These are phyloP conservation scores for Dasypus novemcinctus DNA, from an alignment of 2,113 vertebrate species.

Conservation along the genomic window DNA sequence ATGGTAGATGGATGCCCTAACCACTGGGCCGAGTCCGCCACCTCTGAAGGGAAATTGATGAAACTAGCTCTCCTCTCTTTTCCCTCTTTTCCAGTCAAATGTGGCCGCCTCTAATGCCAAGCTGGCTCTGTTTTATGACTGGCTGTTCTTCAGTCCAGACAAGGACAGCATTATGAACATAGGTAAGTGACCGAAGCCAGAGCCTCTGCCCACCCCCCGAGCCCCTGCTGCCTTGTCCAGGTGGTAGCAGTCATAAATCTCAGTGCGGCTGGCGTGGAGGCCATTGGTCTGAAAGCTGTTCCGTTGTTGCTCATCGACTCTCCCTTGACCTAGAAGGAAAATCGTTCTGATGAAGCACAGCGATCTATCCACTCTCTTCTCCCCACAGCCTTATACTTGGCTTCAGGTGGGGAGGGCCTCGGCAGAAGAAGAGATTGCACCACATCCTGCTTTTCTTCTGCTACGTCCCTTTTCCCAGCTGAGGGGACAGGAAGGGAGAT, in stretches of 20 bases:
- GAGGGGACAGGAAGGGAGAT: neutral
- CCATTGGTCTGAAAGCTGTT: conserved; percentile 33
- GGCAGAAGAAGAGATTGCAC: neutral
- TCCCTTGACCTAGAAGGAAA: conserved; percentile 53
- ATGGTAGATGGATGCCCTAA: no score
- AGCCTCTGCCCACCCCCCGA: neutral
- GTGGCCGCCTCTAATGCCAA: conserved; percentile 98
- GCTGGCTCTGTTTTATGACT: conserved; percentile 97
- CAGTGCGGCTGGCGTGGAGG: neutral
- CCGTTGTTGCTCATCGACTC: neutral
- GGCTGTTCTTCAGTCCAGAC: conserved; percentile 98
- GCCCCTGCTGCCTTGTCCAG: neutral
- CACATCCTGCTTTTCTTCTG: neutral
- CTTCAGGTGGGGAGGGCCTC: neutral
- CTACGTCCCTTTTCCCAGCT: neutral
- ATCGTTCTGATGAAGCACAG: conserved; percentile 25
- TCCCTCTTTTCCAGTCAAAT: conserved; percentile 88
- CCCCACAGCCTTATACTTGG: neutral
- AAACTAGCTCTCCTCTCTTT: neutral
- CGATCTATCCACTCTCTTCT: neutral
- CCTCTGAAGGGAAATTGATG: neutral
- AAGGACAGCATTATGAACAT: conserved; percentile 99
- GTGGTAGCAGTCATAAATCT: neutral
- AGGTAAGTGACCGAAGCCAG: conserved; percentile 79
- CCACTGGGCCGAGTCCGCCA: no score